Base-by-base conservation (phyloP, 1,140 invertebrate genomes). In the Ectropis grisescens region DNA sequence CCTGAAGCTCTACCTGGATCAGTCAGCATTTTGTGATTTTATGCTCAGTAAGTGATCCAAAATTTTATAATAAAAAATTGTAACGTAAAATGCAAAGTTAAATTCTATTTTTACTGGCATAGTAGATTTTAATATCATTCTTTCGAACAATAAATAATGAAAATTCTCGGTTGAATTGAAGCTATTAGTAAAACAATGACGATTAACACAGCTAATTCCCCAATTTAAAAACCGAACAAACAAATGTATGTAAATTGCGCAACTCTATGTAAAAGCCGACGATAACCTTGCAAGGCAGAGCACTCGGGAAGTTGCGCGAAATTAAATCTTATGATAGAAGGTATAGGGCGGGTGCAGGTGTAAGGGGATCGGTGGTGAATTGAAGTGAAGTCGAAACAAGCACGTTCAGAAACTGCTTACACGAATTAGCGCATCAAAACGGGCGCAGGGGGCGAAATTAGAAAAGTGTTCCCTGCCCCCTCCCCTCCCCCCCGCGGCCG, bases 141-240 rank as follows among this genome's bases (percentile, higher is more conserved):
- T 38, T 36, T 41, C 13, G 32, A 23, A 24, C 29, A 19, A 29
- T 40, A 33, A 33, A 40, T 40, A 40, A 40, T 29, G 29, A 40
- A 33, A 26, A 33, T 40, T 33, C 33, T 24, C 30, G 15, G 29
- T 33, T 39, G 33, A 30, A 14, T 24, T n/a, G 16, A n/a, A 19
- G 28, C 47, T 37, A 46, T 61, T 44, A 56, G 41, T 48, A 48
- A 55, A 67, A 69, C 54, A 68, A 49, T 61, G 44, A 51, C 69
- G 55, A 75, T 79, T 71, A 79, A 69, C 69, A 66, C 68, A 42
- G 66, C 56, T 76, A 79, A 79, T 79, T 70, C 65, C 27, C 61
- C 71, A 71, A 74, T 79, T 79, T 79, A 75, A 79, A 79, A 79
- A 74, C 68, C 70, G 55, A 69, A 74, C 67, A 75, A 79, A 76